Percentiles rank a stretch among this genome's conserved stretches.
These are phyloP conservation scores for Sarcophaga rosellei DNA, from an alignment of 2,888 invertebrate genomes.

Conservation along the genomic window DNA sequence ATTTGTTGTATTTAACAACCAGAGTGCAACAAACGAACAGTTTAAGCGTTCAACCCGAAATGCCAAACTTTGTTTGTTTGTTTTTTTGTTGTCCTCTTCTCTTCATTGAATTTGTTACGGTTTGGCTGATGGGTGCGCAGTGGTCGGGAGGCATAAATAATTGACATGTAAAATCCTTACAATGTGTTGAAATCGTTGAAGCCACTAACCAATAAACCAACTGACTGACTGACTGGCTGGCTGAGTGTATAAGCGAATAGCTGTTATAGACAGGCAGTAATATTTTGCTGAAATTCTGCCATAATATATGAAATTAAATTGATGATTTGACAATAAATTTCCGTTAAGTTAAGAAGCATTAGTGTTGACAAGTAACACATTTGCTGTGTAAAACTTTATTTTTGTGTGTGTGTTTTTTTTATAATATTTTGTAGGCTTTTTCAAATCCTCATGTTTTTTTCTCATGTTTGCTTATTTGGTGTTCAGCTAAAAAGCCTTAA, in stretches of 20 bases:
- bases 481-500: conserved; percentile 13
- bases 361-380: conserved; percentile 62
- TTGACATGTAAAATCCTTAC: conserved; percentile 60
- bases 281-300: not conserved
- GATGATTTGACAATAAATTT: conserved; percentile 69
- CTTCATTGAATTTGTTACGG: no score
- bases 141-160: conserved; percentile 52
- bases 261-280: not conserved
- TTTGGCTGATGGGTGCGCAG: not conserved
- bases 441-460: not conserved
- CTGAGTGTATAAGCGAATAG: conserved; percentile 1
- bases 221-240: conserved; percentile 14
- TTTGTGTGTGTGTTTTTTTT: no score
- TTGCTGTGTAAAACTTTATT: conserved; percentile 5
- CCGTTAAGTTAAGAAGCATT: conserved; percentile 63
- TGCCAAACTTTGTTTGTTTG: not conserved
- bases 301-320: conserved; percentile 57
- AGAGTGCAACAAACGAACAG: conserved; percentile 29
- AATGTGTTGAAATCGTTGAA: conserved; percentile 40
- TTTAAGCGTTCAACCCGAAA: not conserved
- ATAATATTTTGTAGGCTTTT: not conserved
- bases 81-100: not conserved
- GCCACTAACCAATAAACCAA: conserved; percentile 6
- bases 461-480: not conserved
- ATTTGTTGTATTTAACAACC: conserved; percentile 37